Conservation (phyloP, 2,888 invertebrate genomes). For the Autographa pulchrina region DNA sequence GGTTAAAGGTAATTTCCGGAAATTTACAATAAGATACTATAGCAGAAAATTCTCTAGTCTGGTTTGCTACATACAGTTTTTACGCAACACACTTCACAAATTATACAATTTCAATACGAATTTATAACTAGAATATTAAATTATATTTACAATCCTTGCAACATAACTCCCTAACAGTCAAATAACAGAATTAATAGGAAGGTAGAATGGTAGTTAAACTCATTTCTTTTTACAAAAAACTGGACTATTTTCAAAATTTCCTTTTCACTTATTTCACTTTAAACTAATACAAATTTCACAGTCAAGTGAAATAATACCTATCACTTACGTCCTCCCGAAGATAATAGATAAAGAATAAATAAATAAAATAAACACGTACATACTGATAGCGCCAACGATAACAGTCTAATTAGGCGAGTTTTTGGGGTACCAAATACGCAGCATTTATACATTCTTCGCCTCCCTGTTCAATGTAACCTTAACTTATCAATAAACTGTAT, state of each 20-base stretch:
- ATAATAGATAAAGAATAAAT: conserved; percentile 56
- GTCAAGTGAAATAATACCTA: conserved; percentile 49
- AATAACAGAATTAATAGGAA: conserved; percentile 11
- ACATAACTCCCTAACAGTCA: conserved; percentile 29
- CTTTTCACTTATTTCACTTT: conserved; percentile 32
- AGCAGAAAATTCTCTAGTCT: conserved; percentile 26
- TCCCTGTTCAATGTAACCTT: conserved; percentile 62
- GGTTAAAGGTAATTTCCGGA: conserved; percentile 17
- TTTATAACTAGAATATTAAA: conserved; percentile 30
- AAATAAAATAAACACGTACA: conserved; percentile 60
- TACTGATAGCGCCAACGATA: conserved; percentile 59
- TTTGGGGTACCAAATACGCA: conserved; percentile 63
- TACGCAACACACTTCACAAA: conserved; percentile 13
- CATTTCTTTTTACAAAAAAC: not conserved
- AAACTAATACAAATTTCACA: conserved; percentile 27
- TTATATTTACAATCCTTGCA: conserved; percentile 49
- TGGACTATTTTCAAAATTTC: conserved; percentile 10
- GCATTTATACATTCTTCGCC: conserved; percentile 56
- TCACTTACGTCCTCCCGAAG: conserved; percentile 46
- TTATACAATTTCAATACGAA: conserved; percentile 15
- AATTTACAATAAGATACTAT: conserved; percentile 7
- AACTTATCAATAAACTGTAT: conserved; percentile 70
- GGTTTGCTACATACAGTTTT: conserved; percentile 9
- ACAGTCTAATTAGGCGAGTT: conserved; percentile 61
- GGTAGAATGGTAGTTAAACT: not conserved